Percentiles rank a stretch among this genome's conserved stretches.
These are phyloP conservation scores for Pteria penguin DNA, from an alignment of 2,888 invertebrate species.

Conservation along the genomic window DNA sequence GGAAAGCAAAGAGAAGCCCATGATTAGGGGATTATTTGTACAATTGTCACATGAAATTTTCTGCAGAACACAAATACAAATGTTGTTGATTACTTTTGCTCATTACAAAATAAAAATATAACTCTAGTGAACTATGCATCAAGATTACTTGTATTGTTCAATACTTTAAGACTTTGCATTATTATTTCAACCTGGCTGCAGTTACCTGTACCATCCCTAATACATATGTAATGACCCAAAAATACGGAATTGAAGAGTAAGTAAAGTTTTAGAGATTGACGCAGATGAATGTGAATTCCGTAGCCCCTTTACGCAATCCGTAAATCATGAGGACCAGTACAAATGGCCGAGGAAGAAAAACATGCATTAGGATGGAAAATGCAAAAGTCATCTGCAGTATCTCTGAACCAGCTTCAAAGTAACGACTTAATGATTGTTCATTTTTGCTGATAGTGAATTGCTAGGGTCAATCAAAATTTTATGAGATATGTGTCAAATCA, in stretches of 20 bases:
- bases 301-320: background rate
- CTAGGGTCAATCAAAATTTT: no score
- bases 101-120: slow-evolving; percentile 9
- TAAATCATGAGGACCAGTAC: background rate
- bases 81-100: background rate
- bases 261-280: background rate
- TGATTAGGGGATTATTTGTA: slow-evolving; percentile 8
- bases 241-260: background rate
- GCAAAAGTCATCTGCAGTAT: no score
- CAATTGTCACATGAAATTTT: background rate
- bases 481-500: no score
- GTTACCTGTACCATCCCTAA: background rate
- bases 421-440: no score
- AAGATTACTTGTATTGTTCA: slow-evolving; percentile 5
- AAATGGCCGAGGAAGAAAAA: background rate
- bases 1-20: background rate
- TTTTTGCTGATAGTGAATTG: no score
- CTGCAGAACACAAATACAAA: background rate
- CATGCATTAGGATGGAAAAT: no score
- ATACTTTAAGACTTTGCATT: slow-evolving; percentile 13
- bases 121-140: slow-evolving; percentile 16
- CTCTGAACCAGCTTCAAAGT: no score
- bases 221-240: background rate
- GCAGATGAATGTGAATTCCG: background rate
- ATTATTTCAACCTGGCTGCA: background rate